A percentile compares a stretch with the other conserved stretches of the same genome.
phyloP scores from a whole-genome alignment of 2,113 vertebrate genomes.

The Herpailurus yagouaroundi region DNA sequence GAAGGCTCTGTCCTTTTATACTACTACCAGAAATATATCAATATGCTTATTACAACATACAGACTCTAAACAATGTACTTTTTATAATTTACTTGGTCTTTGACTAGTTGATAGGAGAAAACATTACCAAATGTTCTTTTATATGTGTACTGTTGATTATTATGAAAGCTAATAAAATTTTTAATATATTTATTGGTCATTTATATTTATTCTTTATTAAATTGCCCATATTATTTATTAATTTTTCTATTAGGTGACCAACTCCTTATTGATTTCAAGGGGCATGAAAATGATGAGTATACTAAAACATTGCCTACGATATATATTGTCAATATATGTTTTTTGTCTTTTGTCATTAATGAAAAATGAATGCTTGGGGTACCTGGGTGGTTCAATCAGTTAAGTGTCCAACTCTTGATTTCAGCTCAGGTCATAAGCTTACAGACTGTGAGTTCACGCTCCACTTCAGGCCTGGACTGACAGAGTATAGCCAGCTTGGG shows the following conservation, averaged over 20 bases:
- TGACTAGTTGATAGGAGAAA: not conserved
- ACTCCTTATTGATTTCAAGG: not conserved
- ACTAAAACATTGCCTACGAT: not conserved
- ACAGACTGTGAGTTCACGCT: too few species aligned
- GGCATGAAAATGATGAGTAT: not conserved
- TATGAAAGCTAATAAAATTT: not conserved
- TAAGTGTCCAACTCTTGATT: too few species aligned
- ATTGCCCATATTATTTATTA: not conserved
- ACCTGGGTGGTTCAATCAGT: too few species aligned
- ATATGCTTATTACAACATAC: not conserved
- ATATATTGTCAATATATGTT: not conserved
- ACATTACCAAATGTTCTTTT: not conserved
- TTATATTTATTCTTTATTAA: not conserved
- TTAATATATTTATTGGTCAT: not conserved
- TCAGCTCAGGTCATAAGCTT: too few species aligned
- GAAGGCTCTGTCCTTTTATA: not conserved
- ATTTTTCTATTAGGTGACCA: not conserved
- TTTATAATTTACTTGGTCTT: not conserved
- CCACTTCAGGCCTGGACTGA: too few species aligned
- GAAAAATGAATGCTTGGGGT: too few species aligned
- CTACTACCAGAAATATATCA: not conserved
- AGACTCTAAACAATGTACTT: not conserved
- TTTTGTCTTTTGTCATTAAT: not conserved
- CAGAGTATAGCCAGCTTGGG: too few species aligned
- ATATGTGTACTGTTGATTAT: not conserved